Base-by-base conservation (phyloP, 1,140 invertebrate genomes). In the Contarinia nasturtii region DNA sequence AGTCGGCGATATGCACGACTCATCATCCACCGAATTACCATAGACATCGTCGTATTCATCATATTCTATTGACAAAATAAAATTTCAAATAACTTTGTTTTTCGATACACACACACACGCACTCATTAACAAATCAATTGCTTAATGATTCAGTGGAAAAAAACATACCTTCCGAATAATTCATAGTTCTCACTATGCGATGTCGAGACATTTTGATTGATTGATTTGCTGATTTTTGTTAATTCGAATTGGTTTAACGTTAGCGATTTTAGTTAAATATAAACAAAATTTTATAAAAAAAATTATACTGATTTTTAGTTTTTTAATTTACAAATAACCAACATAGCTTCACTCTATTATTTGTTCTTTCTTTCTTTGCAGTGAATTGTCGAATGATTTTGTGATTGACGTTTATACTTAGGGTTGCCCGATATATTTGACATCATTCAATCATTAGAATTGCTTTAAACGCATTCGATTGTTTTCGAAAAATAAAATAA, bases 11-110 rank as follows among this genome's bases (percentile, higher is more conserved):
- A 91, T 77, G 59, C 81, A 83, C 59, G 80, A 84, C 55, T 90
- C 87, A 58, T 88, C 85, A 66, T 94, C 89, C 19, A 93, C 77
- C 17, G 89, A 93, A 65, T 90, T 84, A 2, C 88, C 88, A 63
- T 92, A 93, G 49, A 88, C 76, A 69, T 92, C 86, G 57, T 92
- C 85, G 60, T 87, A 89, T 43, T 77, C 80, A 57, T 92, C 87
- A 63, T 87, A 91, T 58, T 92, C 89, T 83, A 54, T 12, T 61
- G 54, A 50, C 40, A 48, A 36, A 50, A 47, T 42, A 46, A 48
- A 46, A 50, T 43, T 49, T 17, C 11, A 36, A 44, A 45, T 46
- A 54, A 51, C 48, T 15, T 51, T 49, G 50, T 48, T 50, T 11
- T 22, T 15, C 36, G 36, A 43, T 22, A 33, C 15, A 41, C 40